A percentile compares a stretch with the other conserved stretches of the same genome.
phyloP scores from a whole-genome alignment of 2,888 invertebrate genomes.

The Thecocarcelia acutangulata region DNA sequence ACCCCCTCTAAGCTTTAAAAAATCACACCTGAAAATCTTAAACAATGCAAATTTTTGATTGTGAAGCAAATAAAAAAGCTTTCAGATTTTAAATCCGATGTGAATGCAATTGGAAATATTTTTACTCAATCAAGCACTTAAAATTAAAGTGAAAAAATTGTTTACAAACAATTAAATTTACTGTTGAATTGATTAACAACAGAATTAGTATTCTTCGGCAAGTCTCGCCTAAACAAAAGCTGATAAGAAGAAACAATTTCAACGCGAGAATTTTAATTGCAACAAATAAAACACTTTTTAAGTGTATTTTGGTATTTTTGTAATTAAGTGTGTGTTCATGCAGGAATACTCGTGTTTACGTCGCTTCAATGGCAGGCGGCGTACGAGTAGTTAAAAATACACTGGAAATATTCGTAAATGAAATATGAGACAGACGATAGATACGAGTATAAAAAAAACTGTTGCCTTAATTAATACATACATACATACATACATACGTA shows the following conservation, averaged over 20 bases:
- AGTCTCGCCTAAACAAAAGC: background rate
- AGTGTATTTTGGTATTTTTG: background rate
- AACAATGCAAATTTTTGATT: constrained; percentile 4
- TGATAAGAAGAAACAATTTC: background rate
- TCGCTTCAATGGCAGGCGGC: constrained; percentile 9
- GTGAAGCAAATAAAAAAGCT: background rate
- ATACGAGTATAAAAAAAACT: no score
- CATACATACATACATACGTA: background rate
- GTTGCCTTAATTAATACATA: background rate
- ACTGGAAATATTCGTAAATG: background rate
- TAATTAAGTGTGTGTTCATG: background rate
- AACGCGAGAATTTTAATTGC: constrained; percentile 3
- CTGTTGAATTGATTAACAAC: constrained; percentile 23
- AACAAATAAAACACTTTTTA: constrained; percentile 6
- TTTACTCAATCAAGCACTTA: constrained; percentile 32
- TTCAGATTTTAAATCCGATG: constrained; percentile 19
- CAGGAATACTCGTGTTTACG: constrained; percentile 8
- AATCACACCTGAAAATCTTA: background rate
- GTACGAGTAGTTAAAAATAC: background rate
- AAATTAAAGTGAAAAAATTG: background rate
- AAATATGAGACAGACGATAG: background rate
- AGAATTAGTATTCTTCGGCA: constrained; percentile 8
- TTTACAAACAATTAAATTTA: constrained; percentile 6
- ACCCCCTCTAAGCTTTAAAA: constrained; percentile 1
- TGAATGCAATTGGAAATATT: constrained; percentile 36